Percentiles rank a stretch among this genome's conserved stretches.
phyloP scores from a whole-genome alignment of 2,888 invertebrate species.

The Cantharis nigra region DNA sequence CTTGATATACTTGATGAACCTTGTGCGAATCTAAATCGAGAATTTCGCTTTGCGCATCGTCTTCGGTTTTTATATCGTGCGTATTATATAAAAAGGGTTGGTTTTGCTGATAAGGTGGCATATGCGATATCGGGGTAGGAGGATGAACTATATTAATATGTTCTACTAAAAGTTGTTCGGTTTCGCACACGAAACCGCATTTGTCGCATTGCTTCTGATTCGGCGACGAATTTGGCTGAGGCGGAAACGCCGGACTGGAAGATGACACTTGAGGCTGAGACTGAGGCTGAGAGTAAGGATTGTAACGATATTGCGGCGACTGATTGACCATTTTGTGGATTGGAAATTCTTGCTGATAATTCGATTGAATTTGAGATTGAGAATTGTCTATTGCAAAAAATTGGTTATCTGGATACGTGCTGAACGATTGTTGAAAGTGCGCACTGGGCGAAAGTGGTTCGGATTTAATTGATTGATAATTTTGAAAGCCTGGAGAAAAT shows the following conservation, averaged over 20 bases:
- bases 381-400: constrained; percentile 44
- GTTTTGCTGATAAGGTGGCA: constrained; percentile 60
- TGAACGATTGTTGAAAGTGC: constrained; percentile 41
- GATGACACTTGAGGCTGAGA: constrained; percentile 47
- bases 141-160: constrained; percentile 73
- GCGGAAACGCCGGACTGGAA: constrained; percentile 63
- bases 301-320: constrained; percentile 49
- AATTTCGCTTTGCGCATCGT: constrained; percentile 78
- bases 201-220: constrained; percentile 82
- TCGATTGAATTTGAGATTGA: constrained; percentile 45
- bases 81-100: constrained; percentile 56
- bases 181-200: constrained; percentile 80
- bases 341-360: constrained; percentile 47
- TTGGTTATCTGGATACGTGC: constrained; percentile 42
- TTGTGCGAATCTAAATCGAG: constrained; percentile 88
- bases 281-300: constrained; percentile 55
- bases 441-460: constrained; percentile 57
- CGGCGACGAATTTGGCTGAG: constrained; percentile 72
- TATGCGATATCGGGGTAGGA: constrained; percentile 55
- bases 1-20: constrained; percentile 64
- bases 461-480: constrained; percentile 49
- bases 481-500: constrained; percentile 59
- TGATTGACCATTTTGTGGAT: constrained; percentile 44
- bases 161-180: constrained; percentile 73
- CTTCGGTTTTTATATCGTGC: constrained; percentile 65